Base-by-base conservation (phyloP, 2,888 invertebrate species). In the Drosophila lacicola region DNA sequence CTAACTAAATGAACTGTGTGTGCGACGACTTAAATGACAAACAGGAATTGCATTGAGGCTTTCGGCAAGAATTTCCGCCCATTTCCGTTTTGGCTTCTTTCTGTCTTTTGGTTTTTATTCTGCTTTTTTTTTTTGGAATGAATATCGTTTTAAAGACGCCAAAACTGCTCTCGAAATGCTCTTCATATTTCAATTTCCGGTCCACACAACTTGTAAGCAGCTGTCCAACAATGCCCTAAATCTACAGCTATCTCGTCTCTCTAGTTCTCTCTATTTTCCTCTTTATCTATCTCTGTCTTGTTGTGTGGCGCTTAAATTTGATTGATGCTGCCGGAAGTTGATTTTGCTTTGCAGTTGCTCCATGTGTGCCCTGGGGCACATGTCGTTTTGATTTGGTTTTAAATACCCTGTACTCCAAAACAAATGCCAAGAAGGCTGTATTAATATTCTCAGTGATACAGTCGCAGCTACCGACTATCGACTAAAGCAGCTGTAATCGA, bases 111-210 rank as follows among this genome's bases (percentile, higher is more conserved):
- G 0, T 8, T 29, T 11, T 6, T 3, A 1, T 17, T 17, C 17
- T 17, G 17, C 17, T 17, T 17, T 17, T 33, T 13, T 11, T 39
- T 54, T 14, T 21, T 14, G 21, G 44, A 69, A 61, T 34, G 63
- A 63, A 57, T 62, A 79, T 67, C 74, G 65, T 36, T 78, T 70
- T 60, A 44, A 60, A 66, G 62, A 58, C 53, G 49, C 44, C 54
- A 46, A 70, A 50, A 34, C 41, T 39, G 49, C 61, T 41, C 65
- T 21, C 58, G 14, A 64, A 75, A 70, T 71, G 57, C 56, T 76
- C 54, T 80, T 82, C 88, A 80, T 70, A 85, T 86, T 85, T 80
- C 80, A 85, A 85, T 85, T 85, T 85, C 85, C 87, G 88, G 80
- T 60, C 37, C 13, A 47, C 45, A 45, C 34, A 51, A 57, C 69